Evolutionary conservation across 2,888 invertebrate genomes (phyloP).

Genomic region (Habroteleia sp.): DNA sequence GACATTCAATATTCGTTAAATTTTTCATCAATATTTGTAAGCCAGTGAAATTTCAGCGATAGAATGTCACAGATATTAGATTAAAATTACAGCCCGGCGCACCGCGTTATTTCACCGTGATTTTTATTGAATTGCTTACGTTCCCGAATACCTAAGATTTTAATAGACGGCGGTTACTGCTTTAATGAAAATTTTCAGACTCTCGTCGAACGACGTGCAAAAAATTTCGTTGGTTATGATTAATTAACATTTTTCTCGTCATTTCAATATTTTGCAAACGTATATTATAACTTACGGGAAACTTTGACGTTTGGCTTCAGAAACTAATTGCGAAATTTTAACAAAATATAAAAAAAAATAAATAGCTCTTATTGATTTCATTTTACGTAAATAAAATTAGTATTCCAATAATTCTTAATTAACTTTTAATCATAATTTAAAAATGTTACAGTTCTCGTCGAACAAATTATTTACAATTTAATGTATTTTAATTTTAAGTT

Average conservation of each 20-base stretch:
- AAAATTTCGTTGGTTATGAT: conserved; percentile 6
- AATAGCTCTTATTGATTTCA: no score
- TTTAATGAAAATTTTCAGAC: conserved; percentile 34
- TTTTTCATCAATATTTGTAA: conserved; percentile 48
- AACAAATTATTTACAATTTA: no score
- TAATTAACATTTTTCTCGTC: conserved; percentile 22
- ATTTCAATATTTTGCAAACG: not conserved
- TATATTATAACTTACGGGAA: no score
- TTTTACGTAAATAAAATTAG: no score
- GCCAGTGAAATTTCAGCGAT: conserved; percentile 29
- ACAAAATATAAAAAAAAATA: no score
- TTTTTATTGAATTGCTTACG: conserved; percentile 49
- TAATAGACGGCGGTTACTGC: conserved; percentile 15
- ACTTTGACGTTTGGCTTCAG: no score
- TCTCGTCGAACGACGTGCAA: conserved; percentile 1
- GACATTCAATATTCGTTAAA: conserved; percentile 49
- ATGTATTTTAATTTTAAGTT: no score
- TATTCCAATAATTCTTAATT: no score
- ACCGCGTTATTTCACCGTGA: conserved; percentile 9
- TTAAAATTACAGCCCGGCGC: conserved; percentile 33
- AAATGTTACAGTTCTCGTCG: no score
- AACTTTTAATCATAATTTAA: no score
- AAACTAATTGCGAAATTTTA: no score
- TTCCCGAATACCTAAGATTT: conserved; percentile 28
- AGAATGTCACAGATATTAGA: conserved; percentile 49